These are phyloP conservation scores for Tetragonula carbonaria DNA, from an alignment of 2,888 invertebrate species.

Conservation along the genomic window DNA sequence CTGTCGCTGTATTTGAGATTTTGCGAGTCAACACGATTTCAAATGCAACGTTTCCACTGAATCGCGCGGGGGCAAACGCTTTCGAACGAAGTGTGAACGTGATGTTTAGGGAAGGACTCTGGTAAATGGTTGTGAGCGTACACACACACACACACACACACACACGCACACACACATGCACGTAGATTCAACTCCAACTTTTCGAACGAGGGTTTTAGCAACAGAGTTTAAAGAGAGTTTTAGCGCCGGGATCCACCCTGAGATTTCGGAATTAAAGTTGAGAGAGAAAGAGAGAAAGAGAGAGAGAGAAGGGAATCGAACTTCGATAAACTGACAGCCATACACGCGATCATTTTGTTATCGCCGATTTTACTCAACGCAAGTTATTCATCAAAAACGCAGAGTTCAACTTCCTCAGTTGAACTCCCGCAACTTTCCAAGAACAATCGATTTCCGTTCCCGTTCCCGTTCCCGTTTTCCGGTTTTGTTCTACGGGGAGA, in stretches of 20 bases:
- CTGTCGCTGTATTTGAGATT: background rate
- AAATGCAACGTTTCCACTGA: background rate
- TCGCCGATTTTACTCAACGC: background rate
- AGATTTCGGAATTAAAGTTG: slow-evolving; percentile 8
- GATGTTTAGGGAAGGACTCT: background rate
- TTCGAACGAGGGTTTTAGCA: background rate
- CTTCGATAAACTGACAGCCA: background rate
- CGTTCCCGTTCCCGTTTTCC: background rate
- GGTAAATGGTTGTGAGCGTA: background rate
- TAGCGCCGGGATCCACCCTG: background rate
- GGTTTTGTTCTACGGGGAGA: background rate
- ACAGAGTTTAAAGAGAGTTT: background rate
- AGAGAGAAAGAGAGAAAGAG: background rate
- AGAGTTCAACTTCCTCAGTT: background rate
- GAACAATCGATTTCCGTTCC: background rate
- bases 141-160: too few relatives aligned
- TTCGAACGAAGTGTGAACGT: background rate
- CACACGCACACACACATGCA: background rate
- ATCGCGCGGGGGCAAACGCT: background rate
- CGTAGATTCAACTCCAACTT: background rate
- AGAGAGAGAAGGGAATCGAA: background rate
- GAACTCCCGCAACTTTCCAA: too few relatives aligned
- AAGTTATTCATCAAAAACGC: background rate
- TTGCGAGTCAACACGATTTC: background rate
- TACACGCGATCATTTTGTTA: background rate